Evolutionary conservation across 2,797 vertebrate genomes (phyloP), one percentile per base, ranked within the genome.

Genomic region (Triplophysa bombifrons): DNA sequence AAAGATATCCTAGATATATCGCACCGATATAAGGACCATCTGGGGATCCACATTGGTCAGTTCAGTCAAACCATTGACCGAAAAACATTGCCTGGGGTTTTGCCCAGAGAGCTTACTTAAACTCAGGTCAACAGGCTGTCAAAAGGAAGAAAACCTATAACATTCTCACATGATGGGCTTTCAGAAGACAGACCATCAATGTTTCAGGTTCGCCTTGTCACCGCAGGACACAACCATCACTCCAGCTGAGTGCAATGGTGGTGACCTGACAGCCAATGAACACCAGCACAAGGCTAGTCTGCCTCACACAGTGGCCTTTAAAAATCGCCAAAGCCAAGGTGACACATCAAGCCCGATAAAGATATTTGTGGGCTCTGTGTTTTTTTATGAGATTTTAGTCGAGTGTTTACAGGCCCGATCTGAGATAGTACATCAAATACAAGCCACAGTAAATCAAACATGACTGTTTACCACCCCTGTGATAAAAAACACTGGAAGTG

Each of bases 331-430:
- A 78, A 65, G 80, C 82, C 74, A 82, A 30, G 55, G 80, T 73
- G 71, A 58, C 72, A 80, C 78, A 84, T 84, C 81, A 82, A 80
- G 67, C 66, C 80, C 63, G 63, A 78, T 85, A 85, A 84, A 85
- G 27, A 73, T 60, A 64, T 78, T 67, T 80, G 78, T 80, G 38
- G 65, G 60, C 50, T 76, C 78, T 80, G 76, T 76, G 74, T 7
- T 46, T 82, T 34, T 82, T 82, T 83, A 85, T 66, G 55, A 82
- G 84, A 48, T 72, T 82, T 84, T 71, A 84, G 76, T 77, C 0
- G 17, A 75, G 82, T n/a, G 55, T 82, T 84, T 80, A 84, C 44
- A 51, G 68, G 74, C 77, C 77, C 75, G 66, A 48, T 55, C 60
- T 78, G 16, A 75, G 68, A 73, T 30, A 71, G 34, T 55, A 48